Evolutionary conservation across 2,797 vertebrate genomes (phyloP), one percentile per base, ranked within the genome.

Genomic region (Staurois parvus): DNA sequence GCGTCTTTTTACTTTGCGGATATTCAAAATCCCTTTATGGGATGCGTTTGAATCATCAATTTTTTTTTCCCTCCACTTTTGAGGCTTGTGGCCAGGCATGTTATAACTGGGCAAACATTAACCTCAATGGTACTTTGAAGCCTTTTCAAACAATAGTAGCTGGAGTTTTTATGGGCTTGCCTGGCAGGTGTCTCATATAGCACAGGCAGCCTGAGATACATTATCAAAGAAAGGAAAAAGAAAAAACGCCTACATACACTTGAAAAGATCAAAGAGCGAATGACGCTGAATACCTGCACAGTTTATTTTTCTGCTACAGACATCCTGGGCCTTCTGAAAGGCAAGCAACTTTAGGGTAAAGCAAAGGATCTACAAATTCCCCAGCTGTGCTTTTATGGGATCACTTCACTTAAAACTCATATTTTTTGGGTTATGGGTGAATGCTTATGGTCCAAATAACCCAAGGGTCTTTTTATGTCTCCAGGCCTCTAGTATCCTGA

Each of bases 21-120:
- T 21, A 59, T 59, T 59, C 52, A 24, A 21, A 59, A 24, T 7
- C 52, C 21, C 52, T 59, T n/a, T 6, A 59, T 59, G 21, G 21
- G 52, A 59, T 59, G 52, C 1, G 52, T 59, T 59, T 59, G 21
- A 76, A 48, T 72, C 76, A 1, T 48, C 30, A 19, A 19, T 4
- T 29, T 29, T 26, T 30, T 52, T 10, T 76, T 45, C 28, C 56
- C 34, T 73, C 12, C 64, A 29, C n/a, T 66, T 66, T 66, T 11
- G 64, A 8, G 48, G 21, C 78, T 73, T 67, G 52, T n/a, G 15
- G 29, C 40, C 80, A n/a, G 79, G 73, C 67, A 59, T 75, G 76
- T 76, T n/a, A 72, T 59, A 48, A 10, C 76, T 59, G 76, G 80
- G 81, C 59, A 87, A 87, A 87, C 26, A 87, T 87, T 87, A 87